Base-by-base conservation (phyloP, 1,140 invertebrate genomes). In the Drosophila elegans region DNA sequence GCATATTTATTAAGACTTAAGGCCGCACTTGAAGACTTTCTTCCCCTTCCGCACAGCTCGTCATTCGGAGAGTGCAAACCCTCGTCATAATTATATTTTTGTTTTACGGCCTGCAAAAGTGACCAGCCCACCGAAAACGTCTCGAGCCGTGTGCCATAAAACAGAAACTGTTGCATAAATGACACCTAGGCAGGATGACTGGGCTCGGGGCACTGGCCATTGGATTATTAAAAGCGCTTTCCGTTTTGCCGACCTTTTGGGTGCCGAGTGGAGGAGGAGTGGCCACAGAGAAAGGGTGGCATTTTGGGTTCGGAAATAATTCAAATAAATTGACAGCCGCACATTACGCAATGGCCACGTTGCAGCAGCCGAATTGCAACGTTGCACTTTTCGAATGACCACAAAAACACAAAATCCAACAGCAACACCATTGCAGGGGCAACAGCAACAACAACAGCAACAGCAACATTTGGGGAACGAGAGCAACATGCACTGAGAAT, bases 281-380 rank as follows among this genome's bases (percentile, higher is more conserved):
- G 39, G 42, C 5, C 48, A 34, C 13, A 27, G 10, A 38, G 41
- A 25, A 25, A 49, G 60, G 62, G 39, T 66, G 49, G 39, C 49
- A 25, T 36, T 46, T 39, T 36, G 66, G 73, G 72, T 36, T 63
- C 56, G 69, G 79, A 73, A 83, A 89, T 88, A 88, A 88, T 88
- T 88, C 83, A 88, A 89, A 89, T 81, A 88, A 88, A 88, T 88
- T 88, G 83, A 88, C 83, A 88, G 83, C 80, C 84, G 67, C 84
- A 79, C 84, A 88, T 88, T 88, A 88, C 83, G 83, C 83, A 88
- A 77, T 86, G 82, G 78, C 72, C 46, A 59, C 39, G 72, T 67
- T 76, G 74, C 71, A 41, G 53, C 44, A 52, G 32, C 10, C 38
- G 21, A 62, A 86, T 48, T 86, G 82, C 82, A 86, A 62, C 66